Conservation (phyloP, 2,797 vertebrate species). For the Malacoraja senta region DNA sequence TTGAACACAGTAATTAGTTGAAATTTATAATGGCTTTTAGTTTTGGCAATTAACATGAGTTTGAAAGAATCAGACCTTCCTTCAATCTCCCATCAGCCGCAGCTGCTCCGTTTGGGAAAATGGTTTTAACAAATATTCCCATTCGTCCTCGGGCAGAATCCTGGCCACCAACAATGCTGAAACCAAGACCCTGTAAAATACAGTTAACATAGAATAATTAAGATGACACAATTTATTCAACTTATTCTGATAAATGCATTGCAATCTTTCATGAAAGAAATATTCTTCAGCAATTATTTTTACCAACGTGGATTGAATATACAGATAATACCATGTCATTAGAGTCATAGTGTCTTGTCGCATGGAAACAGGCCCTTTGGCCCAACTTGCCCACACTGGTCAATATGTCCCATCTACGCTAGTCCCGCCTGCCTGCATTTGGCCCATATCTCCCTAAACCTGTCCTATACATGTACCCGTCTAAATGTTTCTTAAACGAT, state of each 20-base stretch:
- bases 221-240: neutral
- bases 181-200: conserved; percentile 74
- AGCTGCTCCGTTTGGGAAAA: conserved; percentile 84
- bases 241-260: neutral
- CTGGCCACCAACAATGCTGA: conserved; percentile 91
- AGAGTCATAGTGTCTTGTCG: too few species aligned
- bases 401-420: too few species aligned
- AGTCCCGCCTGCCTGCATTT: too few species aligned
- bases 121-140: conserved; percentile 96
- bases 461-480: too few species aligned
- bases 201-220: neutral
- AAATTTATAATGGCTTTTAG: neutral
- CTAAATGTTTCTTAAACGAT: too few species aligned
- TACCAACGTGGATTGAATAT: neutral
- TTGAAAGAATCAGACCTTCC: conserved; percentile 62
- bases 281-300: neutral
- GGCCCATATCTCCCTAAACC: too few species aligned
- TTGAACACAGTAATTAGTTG: neutral
- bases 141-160: conserved; percentile 89
- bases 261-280: neutral
- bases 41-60: neutral
- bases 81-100: conserved; percentile 87
- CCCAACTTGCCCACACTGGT: too few species aligned
- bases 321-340: too few species aligned
- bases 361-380: too few species aligned